Base-by-base conservation (phyloP, 2,888 invertebrate species). In the Plusia festucae region DNA sequence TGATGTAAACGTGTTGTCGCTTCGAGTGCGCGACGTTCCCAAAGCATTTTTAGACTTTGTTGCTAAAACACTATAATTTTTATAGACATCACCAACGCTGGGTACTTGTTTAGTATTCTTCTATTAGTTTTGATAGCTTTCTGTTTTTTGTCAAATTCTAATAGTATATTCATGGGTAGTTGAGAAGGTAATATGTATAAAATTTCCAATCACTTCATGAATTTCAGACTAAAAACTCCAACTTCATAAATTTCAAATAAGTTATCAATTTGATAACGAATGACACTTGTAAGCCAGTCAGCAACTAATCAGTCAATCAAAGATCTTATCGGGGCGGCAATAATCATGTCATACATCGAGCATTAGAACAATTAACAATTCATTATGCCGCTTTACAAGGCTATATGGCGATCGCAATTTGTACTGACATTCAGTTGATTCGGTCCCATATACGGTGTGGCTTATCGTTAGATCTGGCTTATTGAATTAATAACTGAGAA, bases 281-380 rank as follows among this genome's bases (percentile, higher is more conserved):
- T 62, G 65, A 52, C 70, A 74, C 58, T 51, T 51, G 46, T 60
- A 53, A 40, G 56, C 54, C 53, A 44, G 40, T 40, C 49, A 60
- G 60, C 75, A 60, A 49, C 46, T 64, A 65, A 70, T 73, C 66
- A 78, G 64, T 78, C 76, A 75, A 71, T 76, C 78, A 68, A n/a
- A 75, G 70, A 73, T 74, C 58, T 72, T 68, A 80, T 76, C 70
- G 27, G 34, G 57, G 62, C 67, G 62, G 65, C 73, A 81, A 75
- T 79, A 81, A 82, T 76, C 76, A 82, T 81, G 80, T 81, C 70
- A 73, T 69, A 65, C 67, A 68, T 67, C 34, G 64, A 46, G 65
- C 55, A 70, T 79, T 79, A 68, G 57, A 70, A 74, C 76, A 79
- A 76, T 82, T 78, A 78, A 77, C 79, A 76, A 82, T 75, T 77